Conservation (phyloP, 2,888 invertebrate genomes). For the Taenaris catops region DNA sequence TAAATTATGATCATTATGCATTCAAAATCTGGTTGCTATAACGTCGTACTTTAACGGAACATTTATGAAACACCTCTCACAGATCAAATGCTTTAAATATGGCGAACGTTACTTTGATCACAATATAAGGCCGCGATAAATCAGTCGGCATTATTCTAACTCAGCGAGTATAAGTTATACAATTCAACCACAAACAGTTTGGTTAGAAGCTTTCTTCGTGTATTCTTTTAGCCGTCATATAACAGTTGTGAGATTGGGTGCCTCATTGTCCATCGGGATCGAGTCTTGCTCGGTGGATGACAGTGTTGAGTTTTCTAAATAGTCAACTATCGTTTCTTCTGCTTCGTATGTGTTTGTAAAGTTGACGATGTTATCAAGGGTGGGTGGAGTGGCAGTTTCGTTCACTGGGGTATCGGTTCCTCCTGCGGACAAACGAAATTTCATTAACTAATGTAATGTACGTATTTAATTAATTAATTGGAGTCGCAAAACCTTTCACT, state of each 20-base stretch:
- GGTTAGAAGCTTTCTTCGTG: constrained; percentile 9
- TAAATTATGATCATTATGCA: no score
- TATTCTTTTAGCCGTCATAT: constrained; percentile 24
- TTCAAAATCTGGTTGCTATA: no score
- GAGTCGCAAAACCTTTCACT: no score
- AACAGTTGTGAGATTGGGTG: constrained; percentile 18
- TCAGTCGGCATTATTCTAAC: constrained; percentile 8
- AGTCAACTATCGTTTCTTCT: constrained; percentile 20
- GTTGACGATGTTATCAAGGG: constrained; percentile 30
- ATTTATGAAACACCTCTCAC: constrained; percentile 19
- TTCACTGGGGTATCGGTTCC: constrained; percentile 70
- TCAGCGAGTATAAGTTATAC: constrained; percentile 1
- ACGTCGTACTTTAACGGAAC: no score
- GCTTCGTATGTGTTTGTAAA: constrained; percentile 27
- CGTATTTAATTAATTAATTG: no score
- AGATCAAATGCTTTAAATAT: constrained; percentile 20
- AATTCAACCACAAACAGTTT: constrained; percentile 18
- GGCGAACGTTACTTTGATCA: constrained; percentile 23
- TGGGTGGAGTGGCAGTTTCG: constrained; percentile 32
- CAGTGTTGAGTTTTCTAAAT: constrained; percentile 20
- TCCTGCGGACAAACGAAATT: constrained; percentile 43
- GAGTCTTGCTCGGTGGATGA: constrained; percentile 21
- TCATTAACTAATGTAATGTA: neutral
- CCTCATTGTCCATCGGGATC: no score
- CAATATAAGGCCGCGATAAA: constrained; percentile 16